phyloP scores from a whole-genome alignment of 2,113 vertebrate genomes.

The Bubalus kerabau region DNA sequence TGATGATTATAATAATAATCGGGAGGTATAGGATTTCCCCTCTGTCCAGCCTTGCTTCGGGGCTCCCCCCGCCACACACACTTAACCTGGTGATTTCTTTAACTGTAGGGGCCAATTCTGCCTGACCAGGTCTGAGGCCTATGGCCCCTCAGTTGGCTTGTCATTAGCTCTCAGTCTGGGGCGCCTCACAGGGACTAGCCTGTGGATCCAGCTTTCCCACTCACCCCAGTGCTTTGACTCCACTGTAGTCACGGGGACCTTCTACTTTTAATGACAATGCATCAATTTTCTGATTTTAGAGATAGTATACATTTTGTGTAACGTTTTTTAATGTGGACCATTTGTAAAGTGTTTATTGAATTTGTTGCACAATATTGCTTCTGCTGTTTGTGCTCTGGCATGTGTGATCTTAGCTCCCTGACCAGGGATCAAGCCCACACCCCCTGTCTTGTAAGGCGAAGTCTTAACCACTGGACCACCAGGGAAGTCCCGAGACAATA shows the following conservation, averaged over 20 bases:
- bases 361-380: not conserved
- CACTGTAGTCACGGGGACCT: not conserved
- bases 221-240: not conserved
- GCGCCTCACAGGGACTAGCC: not conserved
- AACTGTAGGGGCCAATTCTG: not conserved
- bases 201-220: not conserved
- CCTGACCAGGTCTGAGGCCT: not conserved
- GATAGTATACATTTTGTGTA: not conserved
- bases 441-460: not conserved
- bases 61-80: not conserved
- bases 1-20: not conserved
- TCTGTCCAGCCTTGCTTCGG: not conserved
- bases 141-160: accelerated
- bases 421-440: not conserved
- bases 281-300: not conserved
- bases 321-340: not conserved
- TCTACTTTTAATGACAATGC: not conserved
- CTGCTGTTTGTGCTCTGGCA: not conserved
- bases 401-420: not conserved
- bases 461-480: not conserved
- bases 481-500: not conserved
- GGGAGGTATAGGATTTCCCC: not conserved
- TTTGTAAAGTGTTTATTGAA: not conserved
- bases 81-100: not conserved
- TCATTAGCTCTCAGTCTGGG: not conserved